These are phyloP conservation scores for Pagrus major DNA, from an alignment of 2,113 vertebrate species.

Conservation along the genomic window DNA sequence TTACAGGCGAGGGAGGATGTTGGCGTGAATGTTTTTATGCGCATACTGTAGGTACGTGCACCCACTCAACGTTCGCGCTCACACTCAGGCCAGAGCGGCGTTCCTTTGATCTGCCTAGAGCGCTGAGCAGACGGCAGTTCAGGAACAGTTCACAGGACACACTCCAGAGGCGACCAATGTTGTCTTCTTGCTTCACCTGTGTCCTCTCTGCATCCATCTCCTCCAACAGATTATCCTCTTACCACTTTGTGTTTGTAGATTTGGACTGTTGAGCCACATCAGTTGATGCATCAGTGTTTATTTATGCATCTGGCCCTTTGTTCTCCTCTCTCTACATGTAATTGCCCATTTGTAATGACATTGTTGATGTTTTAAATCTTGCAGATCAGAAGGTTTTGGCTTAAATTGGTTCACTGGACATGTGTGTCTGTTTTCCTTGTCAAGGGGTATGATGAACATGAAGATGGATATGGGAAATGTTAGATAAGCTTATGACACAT, in stretches of 20 bases:
- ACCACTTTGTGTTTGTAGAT: conserved; percentile 60
- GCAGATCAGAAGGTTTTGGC: conserved; percentile 31
- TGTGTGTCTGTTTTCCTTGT: conserved; percentile 48
- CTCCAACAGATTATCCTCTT: conserved; percentile 54
- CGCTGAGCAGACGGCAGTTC: conserved; percentile 64
- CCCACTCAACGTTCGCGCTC: conserved; percentile 43
- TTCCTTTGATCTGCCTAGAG: conserved; percentile 69
- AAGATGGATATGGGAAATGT: conserved; percentile 3
- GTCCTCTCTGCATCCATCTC: conserved; percentile 49
- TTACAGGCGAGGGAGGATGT: conserved; percentile 39
- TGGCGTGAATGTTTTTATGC: conserved; percentile 55
- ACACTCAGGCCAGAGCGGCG: conserved; percentile 27
- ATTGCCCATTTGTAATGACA: conserved; percentile 52
- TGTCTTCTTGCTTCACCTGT: conserved; percentile 71
- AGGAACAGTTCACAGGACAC: conserved; percentile 79
- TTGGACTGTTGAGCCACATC: conserved; percentile 57
- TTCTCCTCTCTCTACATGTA: conserved; percentile 42
- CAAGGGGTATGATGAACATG: background rate
- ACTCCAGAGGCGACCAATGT: conserved; percentile 65
- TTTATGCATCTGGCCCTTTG: conserved; percentile 59
- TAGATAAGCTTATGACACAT: conserved; percentile 12
- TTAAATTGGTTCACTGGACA: conserved; percentile 35
- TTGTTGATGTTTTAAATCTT: conserved; percentile 41
- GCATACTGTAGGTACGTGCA: conserved; percentile 44
- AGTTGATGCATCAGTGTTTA: conserved; percentile 56